Percentiles rank a stretch among this genome's conserved stretches.
Conservation (phyloP, 2,797 vertebrate species). For the Sebastes diaconus region DNA sequence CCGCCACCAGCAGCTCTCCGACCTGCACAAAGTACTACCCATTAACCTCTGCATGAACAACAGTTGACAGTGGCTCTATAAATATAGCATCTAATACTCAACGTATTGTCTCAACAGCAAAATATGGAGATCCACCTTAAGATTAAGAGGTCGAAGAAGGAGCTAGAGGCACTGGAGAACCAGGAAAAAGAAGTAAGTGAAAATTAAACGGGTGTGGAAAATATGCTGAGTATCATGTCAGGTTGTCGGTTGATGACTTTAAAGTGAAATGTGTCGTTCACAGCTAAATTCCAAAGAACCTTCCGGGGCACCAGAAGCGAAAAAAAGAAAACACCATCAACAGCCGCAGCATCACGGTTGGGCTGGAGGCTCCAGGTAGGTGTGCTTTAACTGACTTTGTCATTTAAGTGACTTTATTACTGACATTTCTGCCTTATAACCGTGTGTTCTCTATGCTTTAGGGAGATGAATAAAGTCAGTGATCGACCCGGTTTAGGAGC, state of each 20-base stretch:
- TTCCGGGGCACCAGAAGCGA: slow-evolving; percentile 76
- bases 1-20: slow-evolving; percentile 97
- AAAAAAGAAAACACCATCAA: slow-evolving; percentile 78
- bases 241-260: neutral
- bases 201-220: neutral
- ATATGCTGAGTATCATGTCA: neutral
- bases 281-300: slow-evolving; percentile 76
- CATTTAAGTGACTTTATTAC: neutral
- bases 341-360: slow-evolving; percentile 73
- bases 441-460: slow-evolving; percentile 28
- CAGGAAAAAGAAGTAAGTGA: slow-evolving; percentile 91
- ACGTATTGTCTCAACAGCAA: slow-evolving; percentile 83
- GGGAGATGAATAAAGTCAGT: slow-evolving; percentile 76
- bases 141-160: slow-evolving; percentile 94
- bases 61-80: neutral
- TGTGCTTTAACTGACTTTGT: neutral
- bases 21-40: slow-evolving; percentile 92
- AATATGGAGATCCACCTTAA: slow-evolving; percentile 98
- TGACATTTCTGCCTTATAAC: neutral
- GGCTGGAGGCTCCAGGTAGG: slow-evolving; percentile 81
- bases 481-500: slow-evolving; percentile 84
- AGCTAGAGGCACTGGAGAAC: slow-evolving; percentile 94
- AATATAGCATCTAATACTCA: neutral
- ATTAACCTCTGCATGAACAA: neutral
- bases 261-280: neutral